Evolutionary conservation across 2,797 vertebrate genomes (phyloP).

Genomic region (Lates japonicus): DNA sequence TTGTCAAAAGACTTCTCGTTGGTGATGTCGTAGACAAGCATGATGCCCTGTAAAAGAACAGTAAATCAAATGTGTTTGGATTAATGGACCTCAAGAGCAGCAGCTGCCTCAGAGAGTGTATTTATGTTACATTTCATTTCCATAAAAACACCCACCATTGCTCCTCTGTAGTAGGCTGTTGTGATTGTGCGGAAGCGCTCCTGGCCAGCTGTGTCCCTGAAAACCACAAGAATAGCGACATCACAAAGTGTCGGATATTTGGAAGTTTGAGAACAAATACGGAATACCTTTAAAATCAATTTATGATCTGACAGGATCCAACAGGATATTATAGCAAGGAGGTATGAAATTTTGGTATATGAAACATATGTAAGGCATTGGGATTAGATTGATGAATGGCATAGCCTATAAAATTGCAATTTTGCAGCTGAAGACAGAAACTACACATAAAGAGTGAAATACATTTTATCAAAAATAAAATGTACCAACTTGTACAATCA

Average conservation of each 20-base stretch:
- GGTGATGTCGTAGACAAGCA: conserved; percentile 99
- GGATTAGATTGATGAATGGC: not conserved
- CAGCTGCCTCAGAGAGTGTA: not conserved
- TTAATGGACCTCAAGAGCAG: not conserved
- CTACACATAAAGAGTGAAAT: not conserved
- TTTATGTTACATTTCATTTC: not conserved
- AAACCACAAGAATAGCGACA: conserved; percentile 18
- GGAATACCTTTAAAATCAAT: not conserved
- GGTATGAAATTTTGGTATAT: not conserved
- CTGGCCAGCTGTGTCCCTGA: conserved; percentile 98
- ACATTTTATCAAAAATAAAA: not conserved
- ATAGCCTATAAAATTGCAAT: rapidly evolving
- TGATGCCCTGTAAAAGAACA: conserved; percentile 90
- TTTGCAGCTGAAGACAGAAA: not conserved
- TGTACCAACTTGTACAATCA: not conserved
- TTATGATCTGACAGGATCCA: not conserved
- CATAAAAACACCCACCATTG: conserved; percentile 88
- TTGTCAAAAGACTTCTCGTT: conserved; percentile 99
- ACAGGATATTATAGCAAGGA: rapidly evolving
- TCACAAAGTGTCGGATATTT: not conserved
- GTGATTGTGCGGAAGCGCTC: conserved; percentile 98
- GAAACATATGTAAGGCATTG: not conserved
- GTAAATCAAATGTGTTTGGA: not conserved
- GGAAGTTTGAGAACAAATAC: not conserved
- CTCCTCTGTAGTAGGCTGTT: conserved; percentile 97